Percentiles rank a stretch among this genome's conserved stretches.
phyloP scores from a whole-genome alignment of 1,140 invertebrate genomes.

The Pogonomyrmex barbatus region DNA sequence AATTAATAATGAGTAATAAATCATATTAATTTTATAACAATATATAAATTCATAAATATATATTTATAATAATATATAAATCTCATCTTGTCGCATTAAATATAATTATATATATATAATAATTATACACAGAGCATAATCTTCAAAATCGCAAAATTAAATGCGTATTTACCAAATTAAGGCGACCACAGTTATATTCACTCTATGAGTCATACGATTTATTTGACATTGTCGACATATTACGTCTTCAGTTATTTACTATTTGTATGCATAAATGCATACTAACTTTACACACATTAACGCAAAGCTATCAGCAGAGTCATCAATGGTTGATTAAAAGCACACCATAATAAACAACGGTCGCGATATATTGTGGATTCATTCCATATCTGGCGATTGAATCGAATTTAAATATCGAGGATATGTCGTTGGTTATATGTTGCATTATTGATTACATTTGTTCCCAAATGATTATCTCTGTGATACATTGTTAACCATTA shows the following conservation, averaged over 20 bases:
- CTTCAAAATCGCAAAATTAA: background rate
- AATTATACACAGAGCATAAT: background rate
- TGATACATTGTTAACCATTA: conserved; percentile 4
- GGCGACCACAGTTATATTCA: background rate
- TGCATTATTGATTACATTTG: conserved; percentile 22
- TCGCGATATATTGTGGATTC: background rate
- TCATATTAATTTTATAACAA: too few relatives aligned
- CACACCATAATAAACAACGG: background rate
- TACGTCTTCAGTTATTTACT: background rate
- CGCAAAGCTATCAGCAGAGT: conserved; percentile 14
- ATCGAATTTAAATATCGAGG: conserved; percentile 27
- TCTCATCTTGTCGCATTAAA: too few relatives aligned
- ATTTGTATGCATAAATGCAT: conserved; percentile 6
- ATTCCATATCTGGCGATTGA: background rate
- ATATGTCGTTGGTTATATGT: conserved; percentile 21
- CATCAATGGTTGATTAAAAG: conserved; percentile 33
- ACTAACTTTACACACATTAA: conserved; percentile 38
- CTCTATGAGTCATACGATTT: conserved; percentile 6
- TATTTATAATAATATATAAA: too few relatives aligned
- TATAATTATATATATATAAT: too few relatives aligned
- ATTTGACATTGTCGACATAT: conserved; percentile 11
- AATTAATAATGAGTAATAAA: background rate
- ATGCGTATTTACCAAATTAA: background rate
- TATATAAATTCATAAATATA: too few relatives aligned
- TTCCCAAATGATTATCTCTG: conserved; percentile 10